Percentiles rank a stretch among this genome's conserved stretches.
These are phyloP conservation scores for Littorina saxatilis DNA, from an alignment of 1,140 invertebrate genomes.

Conservation along the genomic window DNA sequence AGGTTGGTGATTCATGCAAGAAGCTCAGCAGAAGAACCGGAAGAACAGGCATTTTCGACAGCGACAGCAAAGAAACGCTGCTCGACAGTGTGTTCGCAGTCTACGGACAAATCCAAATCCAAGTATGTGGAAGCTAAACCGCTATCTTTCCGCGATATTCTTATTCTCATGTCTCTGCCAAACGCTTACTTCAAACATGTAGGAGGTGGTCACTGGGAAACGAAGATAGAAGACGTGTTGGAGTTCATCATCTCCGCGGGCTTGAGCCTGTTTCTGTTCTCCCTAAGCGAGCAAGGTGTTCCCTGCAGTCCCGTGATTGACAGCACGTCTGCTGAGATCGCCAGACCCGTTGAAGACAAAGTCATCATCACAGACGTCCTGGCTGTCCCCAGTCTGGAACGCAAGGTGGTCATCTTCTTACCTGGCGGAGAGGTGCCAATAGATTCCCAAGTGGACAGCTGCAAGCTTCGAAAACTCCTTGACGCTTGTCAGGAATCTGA, in stretches of 20 bases:
- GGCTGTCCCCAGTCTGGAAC: background rate
- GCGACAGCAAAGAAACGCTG: background rate
- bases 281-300: background rate
- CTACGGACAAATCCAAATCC: background rate
- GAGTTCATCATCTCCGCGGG: background rate
- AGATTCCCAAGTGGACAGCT: background rate
- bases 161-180: background rate
- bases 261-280: background rate
- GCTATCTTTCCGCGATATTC: background rate
- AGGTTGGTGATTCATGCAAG: background rate
- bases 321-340: slow-evolving; percentile 12
- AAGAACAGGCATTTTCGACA: background rate
- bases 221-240: background rate
- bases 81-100: background rate
- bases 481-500: background rate
- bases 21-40: no score
- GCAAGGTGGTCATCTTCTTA: slow-evolving; percentile 10
- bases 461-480: background rate
- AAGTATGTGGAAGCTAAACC: background rate
- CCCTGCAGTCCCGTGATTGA: background rate
- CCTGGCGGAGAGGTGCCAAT: background rate
- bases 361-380: background rate
- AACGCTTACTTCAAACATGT: background rate
- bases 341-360: background rate
- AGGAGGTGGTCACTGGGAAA: background rate